Percentiles rank a stretch among this genome's conserved stretches.
Evolutionary conservation across 2,888 invertebrate genomes (phyloP).

Genomic region (Labia minor): DNA sequence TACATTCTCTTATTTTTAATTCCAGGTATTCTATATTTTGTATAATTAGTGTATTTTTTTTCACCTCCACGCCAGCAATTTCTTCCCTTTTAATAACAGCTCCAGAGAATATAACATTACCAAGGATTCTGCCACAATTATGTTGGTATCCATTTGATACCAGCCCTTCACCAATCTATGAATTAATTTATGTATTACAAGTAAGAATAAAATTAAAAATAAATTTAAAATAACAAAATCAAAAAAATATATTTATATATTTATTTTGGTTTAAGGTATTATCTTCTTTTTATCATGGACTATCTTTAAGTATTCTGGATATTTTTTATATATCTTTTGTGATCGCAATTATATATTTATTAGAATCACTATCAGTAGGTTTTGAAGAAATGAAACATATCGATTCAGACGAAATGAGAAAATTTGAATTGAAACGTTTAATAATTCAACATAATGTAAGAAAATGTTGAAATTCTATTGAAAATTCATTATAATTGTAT

Average conservation of each 20-base stretch:
- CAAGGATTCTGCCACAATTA: neutral
- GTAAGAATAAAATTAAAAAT: too few species aligned
- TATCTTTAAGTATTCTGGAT: neutral
- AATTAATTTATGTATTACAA: neutral
- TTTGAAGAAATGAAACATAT: neutral
- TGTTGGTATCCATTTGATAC: neutral
- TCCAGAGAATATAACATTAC: neutral
- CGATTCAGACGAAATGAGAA: neutral
- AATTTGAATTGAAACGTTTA: neutral
- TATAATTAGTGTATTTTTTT: too few species aligned
- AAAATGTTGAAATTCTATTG: neutral
- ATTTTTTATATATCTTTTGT: neutral
- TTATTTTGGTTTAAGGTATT: neutral
- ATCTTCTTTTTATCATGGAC: neutral
- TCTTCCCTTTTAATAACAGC: neutral
- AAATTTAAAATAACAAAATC: neutral
- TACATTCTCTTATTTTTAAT: too few species aligned
- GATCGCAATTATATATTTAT: neutral
- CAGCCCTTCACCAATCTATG: neutral
- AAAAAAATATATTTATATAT: neutral
- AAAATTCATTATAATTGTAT: too few species aligned
- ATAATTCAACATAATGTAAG: neutral
- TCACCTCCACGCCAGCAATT: too few species aligned
- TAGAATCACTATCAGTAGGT: neutral
- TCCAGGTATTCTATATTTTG: too few species aligned